Evolutionary conservation across 2,113 vertebrate genomes (phyloP), one percentile per base, ranked within the genome.

Genomic region (Chloropsis hardwickii): DNA sequence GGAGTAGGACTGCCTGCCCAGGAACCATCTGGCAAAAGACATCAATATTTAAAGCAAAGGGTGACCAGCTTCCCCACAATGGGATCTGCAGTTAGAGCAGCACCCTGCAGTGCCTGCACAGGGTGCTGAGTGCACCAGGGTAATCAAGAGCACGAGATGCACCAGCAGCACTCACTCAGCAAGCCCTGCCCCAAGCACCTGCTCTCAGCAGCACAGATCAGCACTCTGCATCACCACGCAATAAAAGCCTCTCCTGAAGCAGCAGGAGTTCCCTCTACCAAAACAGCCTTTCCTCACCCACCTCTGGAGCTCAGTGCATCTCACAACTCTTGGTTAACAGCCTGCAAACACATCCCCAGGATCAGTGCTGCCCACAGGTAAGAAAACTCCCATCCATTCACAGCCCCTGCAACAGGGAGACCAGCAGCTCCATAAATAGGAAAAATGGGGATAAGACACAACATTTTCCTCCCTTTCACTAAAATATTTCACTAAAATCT

Each of bases 61-160:
- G 16, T 31, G 44, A 80, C 8, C 37, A 22, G 65, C 37, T 65
- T 71, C 24, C 31, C 50, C 24, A 39, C 44, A 58, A 5, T 2
- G 4, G 48, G 31, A 35, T 69, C 9, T 80, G 35, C 27, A 86
- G 47, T 15, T 3, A 8, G 11, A 42, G 48, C 53, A 83, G 62
- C 57, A 42, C 7, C 53, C 47, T 42, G 56, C 67, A 48, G 22
- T 12, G n/a, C 37, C 40, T 22, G 7, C 3, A 5, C 37, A 31
- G 22, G 1, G 0, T 53, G n/a, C 15, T 25, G 47, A 15, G 61
- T 5, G 10, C 20, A 28, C 23, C 54, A 66, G 2, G 1, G 29
- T 6, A 56, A 54, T 15, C 18, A 19, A 23, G 3, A 73, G 58
- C 58, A 31, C n/a, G 42, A 27, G 42, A 42, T 45, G 56, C 57